Evolutionary conservation across 2,797 vertebrate species (phyloP).

Genomic region (Mergus octosetaceus): DNA sequence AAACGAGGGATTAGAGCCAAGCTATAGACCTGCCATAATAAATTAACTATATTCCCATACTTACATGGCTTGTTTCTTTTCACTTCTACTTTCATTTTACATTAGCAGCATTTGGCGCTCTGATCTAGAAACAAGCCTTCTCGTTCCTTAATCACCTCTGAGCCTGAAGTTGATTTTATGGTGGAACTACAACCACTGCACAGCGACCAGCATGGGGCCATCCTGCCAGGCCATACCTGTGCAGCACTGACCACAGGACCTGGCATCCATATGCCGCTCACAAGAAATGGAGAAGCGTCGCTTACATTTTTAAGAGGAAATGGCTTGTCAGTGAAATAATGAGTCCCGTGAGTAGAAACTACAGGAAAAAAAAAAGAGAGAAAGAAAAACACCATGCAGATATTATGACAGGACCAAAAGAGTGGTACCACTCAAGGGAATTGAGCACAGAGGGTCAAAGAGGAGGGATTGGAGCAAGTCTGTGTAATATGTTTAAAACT

Average conservation of each 20-base stretch:
- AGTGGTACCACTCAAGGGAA: not conserved
- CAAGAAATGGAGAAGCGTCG: not conserved
- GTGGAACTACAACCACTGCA: not conserved
- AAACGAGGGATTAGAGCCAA: conserved; percentile 48
- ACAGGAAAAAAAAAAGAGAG: rapidly evolving
- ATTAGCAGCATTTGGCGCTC: conserved; percentile 43
- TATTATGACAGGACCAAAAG: not conserved
- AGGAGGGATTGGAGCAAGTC: not conserved
- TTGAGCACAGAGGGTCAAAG: not conserved
- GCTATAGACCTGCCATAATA: conserved; percentile 49
- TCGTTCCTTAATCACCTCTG: not conserved
- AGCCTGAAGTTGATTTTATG: not conserved
- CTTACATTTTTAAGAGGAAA: not conserved
- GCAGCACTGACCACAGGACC: not conserved
- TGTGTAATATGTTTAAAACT: not conserved
- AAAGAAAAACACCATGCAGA: not conserved
- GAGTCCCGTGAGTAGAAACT: not conserved
- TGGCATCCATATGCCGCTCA: not conserved
- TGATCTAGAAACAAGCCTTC: conserved; percentile 12
- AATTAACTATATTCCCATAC: conserved; percentile 52
- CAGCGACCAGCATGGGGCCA: not conserved
- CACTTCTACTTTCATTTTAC: conserved; percentile 71
- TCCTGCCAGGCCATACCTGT: not conserved
- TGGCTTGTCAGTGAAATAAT: not conserved
- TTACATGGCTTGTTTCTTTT: conserved; percentile 53